phyloP scores from a whole-genome alignment of 2,888 invertebrate genomes.

The Xylocampa areola region DNA sequence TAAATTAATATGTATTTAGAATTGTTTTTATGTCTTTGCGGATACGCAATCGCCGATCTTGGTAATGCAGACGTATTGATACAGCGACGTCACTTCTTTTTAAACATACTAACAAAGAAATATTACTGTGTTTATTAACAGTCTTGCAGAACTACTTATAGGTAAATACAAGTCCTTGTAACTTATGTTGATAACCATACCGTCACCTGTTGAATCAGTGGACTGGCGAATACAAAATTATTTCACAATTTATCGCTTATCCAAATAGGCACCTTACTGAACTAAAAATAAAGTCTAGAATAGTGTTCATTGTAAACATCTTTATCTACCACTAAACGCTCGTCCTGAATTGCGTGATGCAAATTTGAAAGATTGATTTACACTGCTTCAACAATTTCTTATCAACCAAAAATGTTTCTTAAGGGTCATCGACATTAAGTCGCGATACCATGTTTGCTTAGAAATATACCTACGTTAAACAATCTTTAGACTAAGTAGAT shows the following conservation, averaged over 20 bases:
- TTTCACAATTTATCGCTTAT: background rate
- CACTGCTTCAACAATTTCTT: slow-evolving; percentile 18
- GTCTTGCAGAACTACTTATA: slow-evolving; percentile 9
- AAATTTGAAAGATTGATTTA: slow-evolving; percentile 29
- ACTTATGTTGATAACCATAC: slow-evolving; percentile 5
- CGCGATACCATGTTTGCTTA: background rate
- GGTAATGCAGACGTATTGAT: too few species aligned
- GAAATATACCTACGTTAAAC: background rate
- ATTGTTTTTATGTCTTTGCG: too few species aligned
- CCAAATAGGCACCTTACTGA: background rate
- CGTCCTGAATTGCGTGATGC: slow-evolving; percentile 10
- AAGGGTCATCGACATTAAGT: slow-evolving; percentile 42
- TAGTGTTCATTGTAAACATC: background rate
- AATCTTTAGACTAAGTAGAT: slow-evolving; percentile 8
- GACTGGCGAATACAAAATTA: slow-evolving; percentile 9
- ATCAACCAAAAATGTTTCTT: slow-evolving; percentile 12
- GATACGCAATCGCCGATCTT: too few species aligned
- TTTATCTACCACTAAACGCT: slow-evolving; percentile 15
- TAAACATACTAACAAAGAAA: too few species aligned
- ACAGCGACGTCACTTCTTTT: too few species aligned
- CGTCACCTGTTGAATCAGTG: slow-evolving; percentile 35
- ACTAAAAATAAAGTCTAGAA: slow-evolving; percentile 16
- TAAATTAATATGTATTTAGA: too few species aligned
- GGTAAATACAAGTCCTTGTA: slow-evolving; percentile 5
- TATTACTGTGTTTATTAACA: background rate